Conservation (phyloP, 2,888 invertebrate species). For the Thymelicus sylvestris region DNA sequence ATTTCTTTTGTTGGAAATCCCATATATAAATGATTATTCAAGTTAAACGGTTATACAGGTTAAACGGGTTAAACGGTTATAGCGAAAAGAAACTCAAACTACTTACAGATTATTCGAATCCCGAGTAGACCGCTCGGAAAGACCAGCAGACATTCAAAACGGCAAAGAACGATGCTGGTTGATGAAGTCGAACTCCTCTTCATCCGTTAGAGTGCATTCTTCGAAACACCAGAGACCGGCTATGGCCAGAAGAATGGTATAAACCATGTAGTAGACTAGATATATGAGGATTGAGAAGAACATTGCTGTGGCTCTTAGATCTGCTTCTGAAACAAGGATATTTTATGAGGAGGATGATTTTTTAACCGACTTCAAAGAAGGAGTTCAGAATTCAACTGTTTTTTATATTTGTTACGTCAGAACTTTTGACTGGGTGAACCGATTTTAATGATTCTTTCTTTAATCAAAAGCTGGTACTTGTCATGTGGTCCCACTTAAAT, state of each 20-base stretch:
- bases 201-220: slow-evolving; percentile 76
- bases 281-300: slow-evolving; percentile 70
- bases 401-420: too few species aligned
- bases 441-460: too few species aligned
- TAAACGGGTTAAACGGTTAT: too few species aligned
- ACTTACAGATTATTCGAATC: slow-evolving; percentile 19
- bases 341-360: background rate
- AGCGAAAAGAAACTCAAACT: too few species aligned
- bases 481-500: too few species aligned
- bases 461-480: too few species aligned
- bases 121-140: slow-evolving; percentile 23
- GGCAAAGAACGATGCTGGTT: slow-evolving; percentile 61
- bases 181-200: slow-evolving; percentile 74
- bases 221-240: slow-evolving; percentile 83
- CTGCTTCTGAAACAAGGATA: slow-evolving; percentile 33
- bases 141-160: slow-evolving; percentile 53
- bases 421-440: too few species aligned
- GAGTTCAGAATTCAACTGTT: too few species aligned
- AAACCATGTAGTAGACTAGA: slow-evolving; percentile 67
- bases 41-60: too few species aligned
- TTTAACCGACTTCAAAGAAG: too few species aligned
- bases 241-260: slow-evolving; percentile 73
- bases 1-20: too few species aligned
- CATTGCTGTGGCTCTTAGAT: slow-evolving; percentile 54
- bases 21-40: too few species aligned